These are phyloP conservation scores for Pogonognathellus flavescens DNA, from an alignment of 1,140 invertebrate genomes.

Conservation along the genomic window DNA sequence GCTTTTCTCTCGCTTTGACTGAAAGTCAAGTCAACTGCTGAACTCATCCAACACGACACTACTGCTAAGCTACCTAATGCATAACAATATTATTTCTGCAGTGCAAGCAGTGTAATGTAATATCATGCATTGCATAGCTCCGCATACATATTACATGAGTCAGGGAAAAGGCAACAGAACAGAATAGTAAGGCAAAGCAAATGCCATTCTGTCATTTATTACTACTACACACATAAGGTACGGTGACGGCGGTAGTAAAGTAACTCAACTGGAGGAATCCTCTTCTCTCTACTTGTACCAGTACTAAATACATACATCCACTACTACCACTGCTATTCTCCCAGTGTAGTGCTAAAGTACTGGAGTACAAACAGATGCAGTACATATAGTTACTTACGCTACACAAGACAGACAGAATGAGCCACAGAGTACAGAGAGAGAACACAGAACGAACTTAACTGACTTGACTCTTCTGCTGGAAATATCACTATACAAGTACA, in stretches of 20 bases:
- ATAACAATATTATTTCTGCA: conserved; percentile 46
- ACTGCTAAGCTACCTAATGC: conserved; percentile 33
- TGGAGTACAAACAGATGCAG: neutral
- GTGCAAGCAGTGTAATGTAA: conserved; percentile 44
- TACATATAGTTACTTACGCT: neutral
- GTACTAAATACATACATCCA: neutral
- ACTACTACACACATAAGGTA: conserved; percentile 48
- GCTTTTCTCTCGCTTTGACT: conserved; percentile 38
- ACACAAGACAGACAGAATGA: conserved; percentile 1
- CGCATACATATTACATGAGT: conserved; percentile 48
- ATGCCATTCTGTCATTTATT: conserved; percentile 48
- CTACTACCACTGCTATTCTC: too few relatives aligned
- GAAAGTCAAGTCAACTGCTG: conserved; percentile 38
- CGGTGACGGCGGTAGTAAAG: conserved; percentile 27
- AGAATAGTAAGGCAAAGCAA: conserved; percentile 23
- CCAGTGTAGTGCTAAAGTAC: too few relatives aligned
- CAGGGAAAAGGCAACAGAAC: conserved; percentile 25
- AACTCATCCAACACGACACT: conserved; percentile 24
- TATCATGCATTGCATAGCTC: conserved; percentile 44
- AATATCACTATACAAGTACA: neutral
- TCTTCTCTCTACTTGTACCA: neutral
- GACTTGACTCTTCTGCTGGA: too few relatives aligned
- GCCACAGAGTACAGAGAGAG: neutral
- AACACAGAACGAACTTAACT: neutral
- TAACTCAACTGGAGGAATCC: conserved; percentile 44